phyloP scores from a whole-genome alignment of 2,888 invertebrate genomes.

The Scelioninae gen. 1 region DNA sequence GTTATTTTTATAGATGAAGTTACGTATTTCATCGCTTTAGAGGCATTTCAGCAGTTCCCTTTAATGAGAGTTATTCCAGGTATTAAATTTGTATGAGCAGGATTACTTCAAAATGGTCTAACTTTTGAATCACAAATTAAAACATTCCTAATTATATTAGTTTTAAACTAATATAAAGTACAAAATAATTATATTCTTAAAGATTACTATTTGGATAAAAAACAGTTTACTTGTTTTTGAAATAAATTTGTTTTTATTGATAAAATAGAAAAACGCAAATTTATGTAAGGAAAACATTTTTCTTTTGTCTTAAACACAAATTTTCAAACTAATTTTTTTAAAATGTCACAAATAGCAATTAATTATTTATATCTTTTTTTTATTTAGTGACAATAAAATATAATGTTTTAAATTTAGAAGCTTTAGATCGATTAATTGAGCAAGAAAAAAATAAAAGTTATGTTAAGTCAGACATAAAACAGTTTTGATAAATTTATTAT shows the following conservation, averaged over 20 bases:
- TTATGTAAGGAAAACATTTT: too few relatives aligned
- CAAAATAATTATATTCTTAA: too few relatives aligned
- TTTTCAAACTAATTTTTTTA: neutral
- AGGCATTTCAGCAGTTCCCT: constrained; percentile 86
- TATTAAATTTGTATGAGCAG: constrained; percentile 66
- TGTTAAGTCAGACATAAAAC: constrained; percentile 80
- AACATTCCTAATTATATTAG: too few relatives aligned
- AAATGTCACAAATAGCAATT: neutral
- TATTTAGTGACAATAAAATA: constrained; percentile 85
- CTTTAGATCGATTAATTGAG: constrained; percentile 84
- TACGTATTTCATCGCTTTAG: constrained; percentile 87
- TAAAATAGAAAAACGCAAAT: too few relatives aligned
- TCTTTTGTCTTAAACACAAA: neutral
- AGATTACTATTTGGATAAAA: too few relatives aligned
- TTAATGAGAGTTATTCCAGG: constrained; percentile 85
- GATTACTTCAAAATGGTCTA: too few relatives aligned
- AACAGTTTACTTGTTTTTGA: too few relatives aligned
- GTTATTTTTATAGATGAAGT: constrained; percentile 88
- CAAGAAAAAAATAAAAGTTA: constrained; percentile 79
- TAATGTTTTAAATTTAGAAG: constrained; percentile 85
- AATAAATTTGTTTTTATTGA: too few relatives aligned
- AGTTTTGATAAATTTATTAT: constrained; percentile 86
- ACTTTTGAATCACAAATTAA: too few relatives aligned
- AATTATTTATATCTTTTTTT: constrained; percentile 34
- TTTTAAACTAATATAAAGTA: too few relatives aligned